Base-by-base conservation (phyloP, 2,113 vertebrate genomes). In the Pseudonaja textilis region DNA sequence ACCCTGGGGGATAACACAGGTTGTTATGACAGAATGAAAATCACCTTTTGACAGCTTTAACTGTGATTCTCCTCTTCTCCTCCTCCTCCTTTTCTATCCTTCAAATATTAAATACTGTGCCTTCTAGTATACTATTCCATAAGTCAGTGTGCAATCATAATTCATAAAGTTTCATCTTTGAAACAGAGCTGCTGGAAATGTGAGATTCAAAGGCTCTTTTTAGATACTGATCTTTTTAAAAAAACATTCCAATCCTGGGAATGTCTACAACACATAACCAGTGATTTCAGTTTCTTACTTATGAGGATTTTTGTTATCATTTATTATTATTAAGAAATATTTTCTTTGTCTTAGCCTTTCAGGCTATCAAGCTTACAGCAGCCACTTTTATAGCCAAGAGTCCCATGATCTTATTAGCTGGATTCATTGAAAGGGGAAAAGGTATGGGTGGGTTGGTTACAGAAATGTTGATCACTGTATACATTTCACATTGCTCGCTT, bases 21-120 rank as follows among this genome's bases (percentile, higher is more conserved):
- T 87, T 90, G 61, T 90, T 45, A 91, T 22, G 16, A 94, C 88
- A 93, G 34, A 4, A 88, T 42, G 22, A 87, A 81, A 94, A 55
- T 5, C 91, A 18, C 34, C 89, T 59, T 90, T 16, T 95, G 34
- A 50, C 9, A 89, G 59, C 91, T 45, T 93, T 42, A 34, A 88
- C 7, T 34, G 39, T 52, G 23, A 4, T 8, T 34, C 85, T 54
- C 47, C 10, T 47, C n/a, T 64, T 29, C 69, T 90, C 20, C 10
- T 52, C 39, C 42, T 47, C 4, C 42, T 23, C 2, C 34, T 39
- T 14, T 34, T 22, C 2, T 74, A 1, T 34, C 34, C 74, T 42
- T 39, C 47, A 93, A 12, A 5, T 93, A 18, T 90, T 93, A 74
- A 91, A 55, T 91, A 55, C 16, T 52, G 10, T 52, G 91, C 1